Percentiles rank a stretch among this genome's conserved stretches.
Conservation (phyloP, 1,140 invertebrate species). For the Hetaerina americana region DNA sequence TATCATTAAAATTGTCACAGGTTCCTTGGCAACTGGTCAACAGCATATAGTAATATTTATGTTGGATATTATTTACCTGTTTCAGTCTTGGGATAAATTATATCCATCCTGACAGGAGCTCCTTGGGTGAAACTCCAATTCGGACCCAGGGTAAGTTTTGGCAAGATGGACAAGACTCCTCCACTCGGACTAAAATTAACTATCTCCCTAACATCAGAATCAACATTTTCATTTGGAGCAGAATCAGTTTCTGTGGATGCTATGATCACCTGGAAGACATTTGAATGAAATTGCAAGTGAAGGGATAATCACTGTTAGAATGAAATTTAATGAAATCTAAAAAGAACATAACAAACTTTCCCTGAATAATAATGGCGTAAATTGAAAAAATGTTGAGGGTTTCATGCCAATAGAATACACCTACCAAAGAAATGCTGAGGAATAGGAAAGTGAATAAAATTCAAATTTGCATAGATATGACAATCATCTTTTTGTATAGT, state of each 20-base stretch:
- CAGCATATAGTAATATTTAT: not conserved
- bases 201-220: not conserved
- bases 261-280: not conserved
- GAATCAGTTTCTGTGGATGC: not conserved
- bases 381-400: not conserved
- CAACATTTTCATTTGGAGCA: not conserved
- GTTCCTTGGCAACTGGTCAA: not conserved
- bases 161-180: slow-evolving; percentile 32
- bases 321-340: not conserved
- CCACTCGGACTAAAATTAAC: slow-evolving; percentile 31
- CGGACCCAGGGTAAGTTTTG: slow-evolving; percentile 32
- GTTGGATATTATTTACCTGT: not conserved
- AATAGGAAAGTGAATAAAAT: not conserved
- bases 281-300: not conserved
- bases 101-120: slow-evolving; percentile 40
- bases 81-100: not conserved
- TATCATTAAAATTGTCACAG: not conserved
- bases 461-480: not conserved
- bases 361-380: no score
- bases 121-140: slow-evolving; percentile 46
- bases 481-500: no score
- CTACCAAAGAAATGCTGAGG: not conserved
- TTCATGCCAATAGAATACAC: not conserved
- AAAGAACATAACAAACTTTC: not conserved
- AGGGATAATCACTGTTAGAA: not conserved